A percentile compares a stretch with the other conserved stretches of the same genome.
phyloP scores from a whole-genome alignment of 2,888 invertebrate genomes.

The Polyploca ridens region DNA sequence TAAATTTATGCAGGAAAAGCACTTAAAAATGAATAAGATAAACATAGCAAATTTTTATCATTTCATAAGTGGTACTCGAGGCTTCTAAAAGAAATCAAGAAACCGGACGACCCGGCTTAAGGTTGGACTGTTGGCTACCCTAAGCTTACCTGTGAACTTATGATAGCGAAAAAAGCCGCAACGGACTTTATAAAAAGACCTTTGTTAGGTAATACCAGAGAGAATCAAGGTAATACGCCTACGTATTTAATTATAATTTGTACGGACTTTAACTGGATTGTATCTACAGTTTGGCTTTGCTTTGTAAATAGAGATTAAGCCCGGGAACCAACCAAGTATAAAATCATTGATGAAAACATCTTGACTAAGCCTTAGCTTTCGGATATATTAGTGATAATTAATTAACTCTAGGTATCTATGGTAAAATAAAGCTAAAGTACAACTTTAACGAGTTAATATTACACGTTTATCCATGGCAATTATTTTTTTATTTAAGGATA shows the following conservation, averaged over 20 bases:
- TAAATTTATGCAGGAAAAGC: not conserved
- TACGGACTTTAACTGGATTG: not conserved
- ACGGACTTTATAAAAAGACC: constrained; percentile 26
- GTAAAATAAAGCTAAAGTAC: too few relatives aligned
- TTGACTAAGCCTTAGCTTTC: not conserved
- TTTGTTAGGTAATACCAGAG: constrained; percentile 11
- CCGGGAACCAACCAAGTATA: not conserved
- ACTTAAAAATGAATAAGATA: not conserved
- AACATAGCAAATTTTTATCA: not conserved
- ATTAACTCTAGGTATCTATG: too few relatives aligned
- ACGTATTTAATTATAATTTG: constrained; percentile 13
- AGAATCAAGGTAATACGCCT: constrained; percentile 10
- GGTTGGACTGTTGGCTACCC: constrained; percentile 18
- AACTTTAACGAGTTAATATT: too few relatives aligned
- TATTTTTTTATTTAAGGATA: too few relatives aligned
- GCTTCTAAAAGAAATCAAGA: constrained; percentile 3
- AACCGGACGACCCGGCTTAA: constrained; percentile 8
- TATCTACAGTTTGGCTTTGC: constrained; percentile 8
- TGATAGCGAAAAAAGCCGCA: constrained; percentile 38
- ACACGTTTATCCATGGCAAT: too few relatives aligned
- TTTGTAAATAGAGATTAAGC: constrained; percentile 7
- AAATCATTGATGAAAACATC: not conserved
- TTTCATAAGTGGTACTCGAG: not conserved
- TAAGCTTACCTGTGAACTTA: constrained; percentile 30
- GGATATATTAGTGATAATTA: not conserved